Conservation (phyloP, 1,140 invertebrate species). For the Zaprionus inermis region DNA sequence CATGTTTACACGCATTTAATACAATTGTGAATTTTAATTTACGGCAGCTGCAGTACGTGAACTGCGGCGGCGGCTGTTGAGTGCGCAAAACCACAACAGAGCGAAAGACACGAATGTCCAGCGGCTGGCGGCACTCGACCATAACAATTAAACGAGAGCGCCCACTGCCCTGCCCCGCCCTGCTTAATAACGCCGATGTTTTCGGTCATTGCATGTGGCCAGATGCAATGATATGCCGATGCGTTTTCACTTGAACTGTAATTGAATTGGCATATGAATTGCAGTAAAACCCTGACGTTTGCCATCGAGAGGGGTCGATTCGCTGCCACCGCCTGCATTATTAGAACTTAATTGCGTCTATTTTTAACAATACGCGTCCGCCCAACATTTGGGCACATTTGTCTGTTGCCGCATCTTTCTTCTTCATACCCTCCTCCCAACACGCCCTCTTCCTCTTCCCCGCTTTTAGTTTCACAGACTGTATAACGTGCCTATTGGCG, state of each 20-base stretch:
- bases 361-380: conserved; percentile 68
- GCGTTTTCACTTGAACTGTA: conserved; percentile 59
- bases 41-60: conserved; percentile 25
- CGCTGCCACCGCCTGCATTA: conserved; percentile 56
- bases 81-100: conserved; percentile 43
- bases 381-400: conserved; percentile 57
- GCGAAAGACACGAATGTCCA: conserved; percentile 34
- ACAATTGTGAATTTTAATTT: conserved; percentile 17
- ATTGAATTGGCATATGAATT: conserved; percentile 69
- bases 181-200: neutral
- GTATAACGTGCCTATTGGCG: conserved; percentile 41
- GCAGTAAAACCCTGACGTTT: conserved; percentile 21
- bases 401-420: conserved; percentile 32
- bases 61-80: conserved; percentile 7
- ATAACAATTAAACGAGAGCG: conserved; percentile 44
- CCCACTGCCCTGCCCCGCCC: conserved; percentile 14
- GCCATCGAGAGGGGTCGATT: conserved; percentile 16
- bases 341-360: conserved; percentile 79
- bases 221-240: conserved; percentile 39
- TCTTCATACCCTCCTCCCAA: conserved; percentile 17
- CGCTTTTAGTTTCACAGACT: conserved; percentile 7
- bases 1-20: conserved; percentile 22
- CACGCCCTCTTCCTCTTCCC: neutral
- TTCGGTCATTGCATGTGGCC: conserved; percentile 57
- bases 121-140: conserved; percentile 34